A percentile compares a stretch with the other conserved stretches of the same genome.
Conservation (phyloP, 1,140 invertebrate genomes). For the Diabrotica virgifera region DNA sequence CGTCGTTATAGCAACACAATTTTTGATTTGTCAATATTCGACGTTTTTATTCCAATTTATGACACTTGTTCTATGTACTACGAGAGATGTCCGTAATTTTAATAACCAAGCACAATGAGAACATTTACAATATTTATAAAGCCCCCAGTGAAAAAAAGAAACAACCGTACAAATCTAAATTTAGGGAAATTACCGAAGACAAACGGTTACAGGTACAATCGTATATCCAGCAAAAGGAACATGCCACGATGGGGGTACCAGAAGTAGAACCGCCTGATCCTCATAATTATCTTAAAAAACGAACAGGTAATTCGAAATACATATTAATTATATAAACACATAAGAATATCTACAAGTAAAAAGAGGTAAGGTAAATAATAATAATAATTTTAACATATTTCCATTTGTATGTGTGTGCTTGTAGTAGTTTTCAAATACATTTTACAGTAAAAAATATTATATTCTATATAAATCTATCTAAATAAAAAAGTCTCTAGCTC, state of each 20-base stretch:
- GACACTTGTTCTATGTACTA: no score
- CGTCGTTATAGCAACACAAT: no score
- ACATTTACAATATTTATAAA: slow-evolving; percentile 49
- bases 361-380: no score
- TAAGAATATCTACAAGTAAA: no score
- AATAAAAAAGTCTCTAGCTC: no score
- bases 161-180: slow-evolving; percentile 25
- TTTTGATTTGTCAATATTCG: no score
- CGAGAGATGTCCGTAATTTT: slow-evolving; percentile 50
- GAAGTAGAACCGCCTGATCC: slow-evolving; percentile 55
- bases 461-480: no score
- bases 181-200: slow-evolving; percentile 14
- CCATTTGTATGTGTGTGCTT: no score
- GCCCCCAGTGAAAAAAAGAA: slow-evolving; percentile 32
- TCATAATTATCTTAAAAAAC: slow-evolving; percentile 57
- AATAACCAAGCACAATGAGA: slow-evolving; percentile 52
- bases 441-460: no score
- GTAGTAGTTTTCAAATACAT: no score
- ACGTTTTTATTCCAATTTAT: no score
- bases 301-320: slow-evolving; percentile 36
- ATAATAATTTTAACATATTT: slow-evolving; percentile 19
- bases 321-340: no score
- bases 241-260: slow-evolving; percentile 60
- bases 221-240: slow-evolving; percentile 31
- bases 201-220: background rate